Base-by-base conservation (phyloP, 2,113 vertebrate genomes). In the Osmerus eperlanus region DNA sequence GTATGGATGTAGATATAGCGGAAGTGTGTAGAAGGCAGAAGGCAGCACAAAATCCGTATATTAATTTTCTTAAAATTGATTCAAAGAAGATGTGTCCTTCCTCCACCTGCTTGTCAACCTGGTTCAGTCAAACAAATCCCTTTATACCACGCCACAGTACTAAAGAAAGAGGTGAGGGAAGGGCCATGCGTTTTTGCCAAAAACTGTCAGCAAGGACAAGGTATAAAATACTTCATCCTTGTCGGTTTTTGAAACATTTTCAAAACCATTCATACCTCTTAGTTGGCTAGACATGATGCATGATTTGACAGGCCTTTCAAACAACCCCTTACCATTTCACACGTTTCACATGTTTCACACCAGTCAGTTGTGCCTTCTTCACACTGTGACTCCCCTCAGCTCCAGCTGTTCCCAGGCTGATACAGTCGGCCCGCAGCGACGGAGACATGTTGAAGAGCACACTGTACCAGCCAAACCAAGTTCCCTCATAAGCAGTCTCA, bases 91-190 rank as follows among this genome's bases (percentile, higher is more conserved):
- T 84, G 67, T 66, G 78, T 64, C 84, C 76, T 70, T 76, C 58
- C 21, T 60, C 58, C 21, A 18, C 2, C 77, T 65, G 76, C 84
- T 67, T 84, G 84, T 89, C 85, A 86, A 81, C 83, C 73, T 79
- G 76, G 84, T 83, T 83, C 76, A 73, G 77, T 89, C 81, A 85
- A 72, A 51, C 41, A 1, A 78, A 85, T 82, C 78, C 82, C 16
- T 4, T 77, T 61, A 80, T 76, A 79, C 85, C 65, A 73, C 36
- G 73, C 78, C 75, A 76, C 64, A 41, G 41, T 13, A 65, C 16
- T 4, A 51, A 51, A 2, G 41, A 75, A 74, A 61, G 76, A 28
- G 23, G 13, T 1, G 60, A 61, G 19, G 12, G 16, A n/a, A 29
- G 60, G 15, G 60, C 23, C 23, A 28, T 16, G 74, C 80, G 56